Evolutionary conservation across 2,113 vertebrate species (phyloP).

Genomic region (Ceyx cyanopectus): DNA sequence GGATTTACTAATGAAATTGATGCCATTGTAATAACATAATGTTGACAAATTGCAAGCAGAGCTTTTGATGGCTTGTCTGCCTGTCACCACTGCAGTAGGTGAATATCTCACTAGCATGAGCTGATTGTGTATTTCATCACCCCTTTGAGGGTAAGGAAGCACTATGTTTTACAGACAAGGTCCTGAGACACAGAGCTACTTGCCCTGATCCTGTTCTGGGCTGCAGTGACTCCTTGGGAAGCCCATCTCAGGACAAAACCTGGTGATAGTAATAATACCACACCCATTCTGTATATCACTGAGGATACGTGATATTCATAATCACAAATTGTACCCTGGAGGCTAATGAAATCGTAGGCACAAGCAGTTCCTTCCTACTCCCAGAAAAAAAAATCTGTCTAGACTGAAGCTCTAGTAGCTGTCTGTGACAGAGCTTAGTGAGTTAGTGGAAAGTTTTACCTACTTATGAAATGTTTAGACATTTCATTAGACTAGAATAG

Average conservation of each 20-base stretch:
- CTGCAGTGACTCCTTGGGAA: background rate
- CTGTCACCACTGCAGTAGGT: background rate
- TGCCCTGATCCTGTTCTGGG: background rate
- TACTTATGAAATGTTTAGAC: background rate
- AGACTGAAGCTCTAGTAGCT: conserved; percentile 22
- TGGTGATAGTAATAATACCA: background rate
- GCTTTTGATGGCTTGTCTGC: background rate
- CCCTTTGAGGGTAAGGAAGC: background rate
- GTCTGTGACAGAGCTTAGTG: background rate
- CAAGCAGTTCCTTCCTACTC: conserved; percentile 14
- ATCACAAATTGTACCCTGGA: conserved; percentile 15
- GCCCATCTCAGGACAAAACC: background rate
- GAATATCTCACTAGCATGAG: background rate
- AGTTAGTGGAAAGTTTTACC: conserved; percentile 2
- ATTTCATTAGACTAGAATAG: conserved; percentile 20
- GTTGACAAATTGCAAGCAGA: background rate
- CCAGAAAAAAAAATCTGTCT: conserved; percentile 40
- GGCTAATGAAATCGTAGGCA: conserved; percentile 2
- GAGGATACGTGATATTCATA: background rate
- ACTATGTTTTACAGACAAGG: background rate
- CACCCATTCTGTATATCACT: background rate
- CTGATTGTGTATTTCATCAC: background rate
- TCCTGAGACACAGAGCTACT: background rate
- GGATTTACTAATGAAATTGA: conserved; percentile 11
- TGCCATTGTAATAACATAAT: background rate